Evolutionary conservation across 2,888 invertebrate species (phyloP), one percentile per base, ranked within the genome.

Genomic region (Andrena praecox): DNA sequence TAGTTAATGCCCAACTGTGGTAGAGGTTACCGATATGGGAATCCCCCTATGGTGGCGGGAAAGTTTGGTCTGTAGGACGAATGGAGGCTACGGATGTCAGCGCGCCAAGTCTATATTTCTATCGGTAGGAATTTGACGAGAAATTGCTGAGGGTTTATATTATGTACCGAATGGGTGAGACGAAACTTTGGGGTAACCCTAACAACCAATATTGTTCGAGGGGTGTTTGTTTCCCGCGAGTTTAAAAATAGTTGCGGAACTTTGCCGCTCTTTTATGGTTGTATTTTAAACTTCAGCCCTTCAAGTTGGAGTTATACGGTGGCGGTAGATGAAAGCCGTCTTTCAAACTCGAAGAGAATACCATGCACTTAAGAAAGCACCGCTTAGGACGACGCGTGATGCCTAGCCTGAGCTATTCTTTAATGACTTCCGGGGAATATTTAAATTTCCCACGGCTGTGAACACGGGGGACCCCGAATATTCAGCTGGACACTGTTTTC

Each of bases 171-270:
- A 33, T 29, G 52, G 24, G 12, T 10, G 27, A 29, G n/a, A 31
- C 8, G 71, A 62, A 75, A 69, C 31, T 75, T 69, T 12, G 7
- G 56, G 10, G 62, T 67, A 62, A 48, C 48, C 31, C 76, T 54
- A 79, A 79, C 79, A 75, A 69, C 48, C 59, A 59, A 76, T 79
- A 79, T 76, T 69, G 69, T 69, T 76, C 54, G 66, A 66, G 35
- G 50, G 50, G 68, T 54, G 54, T 3, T 42, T 29, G 27, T 56
- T 10, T 27, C 10, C 12, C 27, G 24, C 10, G 60, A 48, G 48
- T 4, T 68, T 33, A 54, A 50, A 69, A 78, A 75, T 35, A 67
- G 52, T 70, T 56, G 7, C 12, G 42, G 0, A 74, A 74, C 67
- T 78, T 68, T 59, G 0, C 10, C 50, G 6, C 35, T 24, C 60